phyloP scores from a whole-genome alignment of 2,113 vertebrate genomes.

The Rhinichthys klamathensis region DNA sequence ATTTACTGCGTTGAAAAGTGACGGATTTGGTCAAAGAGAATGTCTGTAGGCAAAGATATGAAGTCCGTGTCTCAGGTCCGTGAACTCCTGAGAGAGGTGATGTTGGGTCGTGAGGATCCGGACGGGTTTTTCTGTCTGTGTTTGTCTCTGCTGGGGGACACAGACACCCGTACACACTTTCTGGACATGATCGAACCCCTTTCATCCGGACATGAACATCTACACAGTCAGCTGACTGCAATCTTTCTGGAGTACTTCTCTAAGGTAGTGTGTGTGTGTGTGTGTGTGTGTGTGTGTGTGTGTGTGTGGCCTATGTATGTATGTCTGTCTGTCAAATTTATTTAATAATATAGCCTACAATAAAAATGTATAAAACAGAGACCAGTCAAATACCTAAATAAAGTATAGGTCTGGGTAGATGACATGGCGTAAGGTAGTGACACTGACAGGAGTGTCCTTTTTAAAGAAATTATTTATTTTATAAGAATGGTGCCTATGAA shows the following conservation, averaged over 20 bases:
- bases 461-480: too few relatives aligned
- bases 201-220: conserved; percentile 48
- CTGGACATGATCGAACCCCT: conserved; percentile 65
- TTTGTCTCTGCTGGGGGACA: conserved; percentile 66
- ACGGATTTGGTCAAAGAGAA: background rate
- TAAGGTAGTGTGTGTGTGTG: conserved; percentile 49
- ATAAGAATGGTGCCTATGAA: too few relatives aligned
- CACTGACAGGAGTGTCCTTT: too few relatives aligned
- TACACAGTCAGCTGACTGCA: conserved; percentile 64
- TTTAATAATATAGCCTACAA: background rate
- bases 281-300: too few relatives aligned
- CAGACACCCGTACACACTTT: conserved; percentile 64
- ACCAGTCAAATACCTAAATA: too few relatives aligned
- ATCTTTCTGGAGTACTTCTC: conserved; percentile 69
- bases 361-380: too few relatives aligned
- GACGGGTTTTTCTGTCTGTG: conserved; percentile 68
- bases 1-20: background rate
- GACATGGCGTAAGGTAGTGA: too few relatives aligned
- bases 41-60: conserved; percentile 24
- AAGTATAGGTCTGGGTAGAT: too few relatives aligned
- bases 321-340: background rate
- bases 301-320: background rate
- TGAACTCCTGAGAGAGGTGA: conserved; percentile 60
- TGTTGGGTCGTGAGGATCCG: conserved; percentile 68
- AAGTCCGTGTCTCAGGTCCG: conserved; percentile 49